Percentiles rank a stretch among this genome's conserved stretches.
phyloP scores from a whole-genome alignment of 2,113 vertebrate species.

The Microcebus murinus region DNA sequence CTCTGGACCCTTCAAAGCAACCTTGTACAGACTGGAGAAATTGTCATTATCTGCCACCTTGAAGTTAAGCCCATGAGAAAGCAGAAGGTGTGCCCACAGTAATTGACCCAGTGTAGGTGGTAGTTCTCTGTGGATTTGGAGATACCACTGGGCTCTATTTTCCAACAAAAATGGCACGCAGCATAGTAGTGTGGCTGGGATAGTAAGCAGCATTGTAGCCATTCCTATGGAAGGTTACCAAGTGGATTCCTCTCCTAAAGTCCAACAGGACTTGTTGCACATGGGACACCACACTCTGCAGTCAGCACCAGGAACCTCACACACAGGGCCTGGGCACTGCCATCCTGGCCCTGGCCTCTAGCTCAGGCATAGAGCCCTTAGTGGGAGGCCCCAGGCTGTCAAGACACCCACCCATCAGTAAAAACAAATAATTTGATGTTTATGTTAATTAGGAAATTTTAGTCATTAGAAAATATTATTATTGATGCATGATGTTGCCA shows the following conservation, averaged over 20 bases:
- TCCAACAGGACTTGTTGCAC: constrained; percentile 89
- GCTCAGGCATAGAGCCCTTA: background rate
- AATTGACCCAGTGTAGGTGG: constrained; percentile 89
- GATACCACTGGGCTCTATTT: constrained; percentile 72
- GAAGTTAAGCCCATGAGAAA: constrained; percentile 84
- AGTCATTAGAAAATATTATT: constrained; percentile 52
- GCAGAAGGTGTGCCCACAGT: constrained; percentile 88
- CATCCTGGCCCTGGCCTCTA: background rate
- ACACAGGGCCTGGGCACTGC: background rate
- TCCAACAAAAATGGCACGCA: constrained; percentile 81
- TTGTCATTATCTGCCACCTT: constrained; percentile 84
- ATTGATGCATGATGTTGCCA: background rate
- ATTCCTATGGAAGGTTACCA: background rate
- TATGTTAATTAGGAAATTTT: constrained; percentile 60
- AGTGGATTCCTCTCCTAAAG: constrained; percentile 85
- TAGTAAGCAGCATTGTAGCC: constrained; percentile 84
- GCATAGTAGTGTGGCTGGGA: constrained; percentile 85
- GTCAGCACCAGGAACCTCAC: constrained; percentile 78
- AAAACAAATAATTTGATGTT: constrained; percentile 24
- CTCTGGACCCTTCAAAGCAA: constrained; percentile 86
- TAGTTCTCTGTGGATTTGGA: constrained; percentile 88
- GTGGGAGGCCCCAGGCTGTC: background rate
- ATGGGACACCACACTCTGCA: constrained; percentile 69
- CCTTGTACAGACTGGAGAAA: constrained; percentile 87
- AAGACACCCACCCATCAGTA: background rate